These are phyloP conservation scores for Torymus auratus DNA, from an alignment of 2,888 invertebrate species.

Conservation along the genomic window DNA sequence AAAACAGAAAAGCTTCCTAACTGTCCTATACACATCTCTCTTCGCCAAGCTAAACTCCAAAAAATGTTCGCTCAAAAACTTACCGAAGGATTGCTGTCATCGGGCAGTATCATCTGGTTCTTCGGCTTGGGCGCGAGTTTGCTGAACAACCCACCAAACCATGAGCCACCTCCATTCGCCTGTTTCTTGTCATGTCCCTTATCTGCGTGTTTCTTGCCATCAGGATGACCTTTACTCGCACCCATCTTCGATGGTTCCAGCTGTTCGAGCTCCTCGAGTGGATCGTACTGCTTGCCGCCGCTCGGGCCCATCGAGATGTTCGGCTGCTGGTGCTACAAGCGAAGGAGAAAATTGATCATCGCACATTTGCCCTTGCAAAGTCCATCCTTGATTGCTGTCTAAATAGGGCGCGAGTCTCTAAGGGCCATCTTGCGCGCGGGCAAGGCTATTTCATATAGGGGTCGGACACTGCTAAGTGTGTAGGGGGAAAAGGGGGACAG, in stretches of 20 bases:
- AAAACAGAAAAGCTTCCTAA: constrained; percentile 66
- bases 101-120: constrained; percentile 97
- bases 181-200: constrained; percentile 73
- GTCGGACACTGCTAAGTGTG: too few relatives aligned
- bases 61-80: constrained; percentile 70
- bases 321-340: constrained; percentile 70
- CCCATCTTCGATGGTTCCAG: constrained; percentile 65
- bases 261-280: constrained; percentile 75
- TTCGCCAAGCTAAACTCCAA: too few relatives aligned
- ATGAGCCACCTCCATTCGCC: constrained; percentile 78
- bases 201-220: constrained; percentile 60
- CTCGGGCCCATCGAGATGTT: constrained; percentile 73
- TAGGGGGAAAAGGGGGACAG: constrained; percentile 5
- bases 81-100: constrained; percentile 94
- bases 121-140: constrained; percentile 89
- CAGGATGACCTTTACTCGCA: constrained; percentile 49
- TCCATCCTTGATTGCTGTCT: constrained; percentile 66
- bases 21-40: constrained; percentile 33
- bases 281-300: constrained; percentile 73
- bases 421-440: neutral
- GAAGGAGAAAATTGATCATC: constrained; percentile 70
- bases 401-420: constrained; percentile 18
- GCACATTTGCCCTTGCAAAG: constrained; percentile 71
- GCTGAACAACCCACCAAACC: constrained; percentile 93
- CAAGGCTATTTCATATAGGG: too few relatives aligned